Percentiles rank a stretch among this genome's conserved stretches.
These are phyloP conservation scores for Megalops cyprinoides DNA, from an alignment of 2,797 vertebrate species.

Conservation along the genomic window DNA sequence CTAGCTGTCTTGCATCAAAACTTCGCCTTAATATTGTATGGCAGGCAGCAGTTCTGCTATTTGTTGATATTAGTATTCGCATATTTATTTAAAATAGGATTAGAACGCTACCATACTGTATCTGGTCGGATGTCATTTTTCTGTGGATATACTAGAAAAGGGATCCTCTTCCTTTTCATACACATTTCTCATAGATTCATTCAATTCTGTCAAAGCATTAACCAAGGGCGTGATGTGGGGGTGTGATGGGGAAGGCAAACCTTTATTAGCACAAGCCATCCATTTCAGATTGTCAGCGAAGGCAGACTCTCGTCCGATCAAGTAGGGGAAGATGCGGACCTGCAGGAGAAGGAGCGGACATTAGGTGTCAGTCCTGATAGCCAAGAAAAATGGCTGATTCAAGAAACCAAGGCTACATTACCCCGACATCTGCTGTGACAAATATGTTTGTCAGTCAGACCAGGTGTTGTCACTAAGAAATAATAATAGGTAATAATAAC, in stretches of 20 bases:
- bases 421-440: not conserved
- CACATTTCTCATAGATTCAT: not conserved
- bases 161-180: not conserved
- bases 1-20: not conserved
- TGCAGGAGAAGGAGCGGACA: constrained; percentile 60
- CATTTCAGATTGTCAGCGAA: constrained; percentile 98
- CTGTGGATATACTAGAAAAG: not conserved
- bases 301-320: constrained; percentile 95
- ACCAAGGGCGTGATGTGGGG: not conserved
- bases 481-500: not conserved
- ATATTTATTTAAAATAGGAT: constrained; percentile 20
- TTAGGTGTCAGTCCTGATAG: constrained; percentile 33
- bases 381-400: not conserved
- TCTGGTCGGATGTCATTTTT: not conserved
- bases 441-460: not conserved
- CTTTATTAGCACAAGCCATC: constrained; percentile 99
- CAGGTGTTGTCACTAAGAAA: not conserved
- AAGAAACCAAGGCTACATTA: not conserved
- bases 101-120: not conserved
- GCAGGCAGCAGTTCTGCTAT: not conserved
- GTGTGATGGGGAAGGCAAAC: constrained; percentile 70
- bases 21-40: constrained; percentile 5
- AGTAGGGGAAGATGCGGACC: constrained; percentile 96
- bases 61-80: not conserved
- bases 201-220: not conserved